phyloP scores from a whole-genome alignment of 2,888 invertebrate species.

The Hipparchia sbordonii region DNA sequence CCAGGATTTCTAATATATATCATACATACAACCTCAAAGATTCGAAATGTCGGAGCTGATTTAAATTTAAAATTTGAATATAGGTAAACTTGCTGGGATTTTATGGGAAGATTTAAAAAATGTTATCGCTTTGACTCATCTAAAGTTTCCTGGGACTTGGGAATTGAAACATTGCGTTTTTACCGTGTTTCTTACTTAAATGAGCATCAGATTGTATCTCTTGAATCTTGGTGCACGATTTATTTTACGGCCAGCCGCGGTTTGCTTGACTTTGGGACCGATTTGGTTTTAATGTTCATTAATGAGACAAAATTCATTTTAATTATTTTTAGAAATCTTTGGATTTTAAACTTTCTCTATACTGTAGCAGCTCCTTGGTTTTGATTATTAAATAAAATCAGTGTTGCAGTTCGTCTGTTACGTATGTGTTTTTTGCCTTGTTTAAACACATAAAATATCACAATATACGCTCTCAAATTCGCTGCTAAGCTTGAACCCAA shows the following conservation, averaged over 20 bases:
- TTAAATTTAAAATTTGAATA: too few species aligned
- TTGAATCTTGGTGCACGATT: constrained; percentile 36
- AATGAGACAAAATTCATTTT: constrained; percentile 3
- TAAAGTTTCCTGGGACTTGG: constrained; percentile 58
- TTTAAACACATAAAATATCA: too few species aligned
- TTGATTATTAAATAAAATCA: too few species aligned
- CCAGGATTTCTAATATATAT: too few species aligned
- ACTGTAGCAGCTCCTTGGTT: too few species aligned
- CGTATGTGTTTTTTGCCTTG: too few species aligned
- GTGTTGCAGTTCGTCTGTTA: neutral
- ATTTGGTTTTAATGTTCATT: constrained; percentile 16
- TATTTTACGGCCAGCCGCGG: constrained; percentile 42
- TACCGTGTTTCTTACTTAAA: constrained; percentile 41
- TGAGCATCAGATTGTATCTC: constrained; percentile 40
- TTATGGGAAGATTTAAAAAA: constrained; percentile 30
- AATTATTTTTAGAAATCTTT: constrained; percentile 6
- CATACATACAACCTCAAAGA: too few species aligned
- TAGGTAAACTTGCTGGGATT: too few species aligned
- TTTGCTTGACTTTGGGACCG: constrained; percentile 28
- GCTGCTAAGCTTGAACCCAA: too few species aligned
- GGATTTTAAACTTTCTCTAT: neutral
- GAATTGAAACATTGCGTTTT: constrained; percentile 76
- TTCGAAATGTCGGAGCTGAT: too few species aligned
- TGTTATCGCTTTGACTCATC: constrained; percentile 52
- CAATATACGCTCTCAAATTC: too few species aligned